Conservation (phyloP, 2,888 invertebrate species). For the Ennomos erosarius region DNA sequence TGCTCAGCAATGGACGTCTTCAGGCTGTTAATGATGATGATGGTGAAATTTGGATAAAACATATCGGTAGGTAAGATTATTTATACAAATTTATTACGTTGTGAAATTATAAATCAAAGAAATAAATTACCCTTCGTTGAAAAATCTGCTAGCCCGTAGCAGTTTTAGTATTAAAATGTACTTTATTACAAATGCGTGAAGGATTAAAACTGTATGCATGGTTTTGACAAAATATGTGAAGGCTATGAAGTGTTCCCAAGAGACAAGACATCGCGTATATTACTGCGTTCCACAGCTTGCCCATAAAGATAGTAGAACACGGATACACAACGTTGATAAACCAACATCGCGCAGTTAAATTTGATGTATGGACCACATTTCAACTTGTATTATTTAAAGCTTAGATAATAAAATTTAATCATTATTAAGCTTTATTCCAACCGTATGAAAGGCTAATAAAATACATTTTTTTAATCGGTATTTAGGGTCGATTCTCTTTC, state of each 20-base stretch:
- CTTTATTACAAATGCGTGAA: neutral
- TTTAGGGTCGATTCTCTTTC: too few species aligned
- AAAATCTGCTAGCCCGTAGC: neutral
- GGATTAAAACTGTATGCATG: constrained; percentile 5
- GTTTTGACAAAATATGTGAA: constrained; percentile 21
- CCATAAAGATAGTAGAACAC: constrained; percentile 57
- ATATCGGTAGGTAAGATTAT: too few species aligned
- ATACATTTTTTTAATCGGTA: too few species aligned
- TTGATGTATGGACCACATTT: constrained; percentile 52
- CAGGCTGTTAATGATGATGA: too few species aligned
- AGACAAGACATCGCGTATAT: constrained; percentile 49
- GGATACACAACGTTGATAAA: constrained; percentile 61
- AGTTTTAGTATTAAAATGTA: neutral
- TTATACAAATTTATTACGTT: neutral
- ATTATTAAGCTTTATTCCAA: too few species aligned
- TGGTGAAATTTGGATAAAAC: too few species aligned
- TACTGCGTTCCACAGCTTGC: constrained; percentile 49
- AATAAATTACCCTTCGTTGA: constrained; percentile 24
- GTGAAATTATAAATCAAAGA: constrained; percentile 1
- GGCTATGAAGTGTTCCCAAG: constrained; percentile 47
- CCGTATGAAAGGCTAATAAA: too few species aligned
- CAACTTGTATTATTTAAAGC: constrained; percentile 31
- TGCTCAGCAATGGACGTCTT: too few species aligned
- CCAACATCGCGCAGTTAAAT: constrained; percentile 56
- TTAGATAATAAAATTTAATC: neutral